A percentile compares a stretch with the other conserved stretches of the same genome.
Conservation (phyloP, 1,140 invertebrate species). For the Tetramorium simillimum region DNA sequence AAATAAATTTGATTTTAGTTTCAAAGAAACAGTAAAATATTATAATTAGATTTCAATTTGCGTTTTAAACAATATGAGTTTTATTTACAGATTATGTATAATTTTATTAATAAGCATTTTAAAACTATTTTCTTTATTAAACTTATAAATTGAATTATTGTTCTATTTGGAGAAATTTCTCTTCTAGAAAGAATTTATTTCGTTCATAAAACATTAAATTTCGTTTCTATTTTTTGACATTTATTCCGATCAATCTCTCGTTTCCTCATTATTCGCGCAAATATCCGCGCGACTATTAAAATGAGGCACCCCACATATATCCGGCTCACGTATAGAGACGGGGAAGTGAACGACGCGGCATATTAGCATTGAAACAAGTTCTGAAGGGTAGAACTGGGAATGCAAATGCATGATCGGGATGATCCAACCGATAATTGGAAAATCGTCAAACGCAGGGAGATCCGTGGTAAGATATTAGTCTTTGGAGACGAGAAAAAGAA, state of each 20-base stretch:
- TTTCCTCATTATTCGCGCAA: slow-evolving; percentile 10
- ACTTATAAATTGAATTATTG: neutral
- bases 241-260: slow-evolving; percentile 15
- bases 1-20: neutral
- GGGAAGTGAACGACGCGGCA: slow-evolving; percentile 38
- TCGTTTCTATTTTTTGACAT: neutral
- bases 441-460: slow-evolving; percentile 65
- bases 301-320: neutral
- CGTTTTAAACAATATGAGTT: neutral
- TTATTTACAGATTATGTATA: neutral
- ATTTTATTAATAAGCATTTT: slow-evolving; percentile 3
- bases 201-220: neutral
- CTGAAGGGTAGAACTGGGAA: slow-evolving; percentile 61
- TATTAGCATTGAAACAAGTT: slow-evolving; percentile 77
- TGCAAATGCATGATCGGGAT: slow-evolving; percentile 70
- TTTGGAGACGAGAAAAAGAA: neutral
- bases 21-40: neutral
- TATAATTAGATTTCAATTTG: neutral
- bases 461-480: slow-evolving; percentile 63
- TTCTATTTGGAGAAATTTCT: neutral
- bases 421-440: slow-evolving; percentile 76
- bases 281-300: slow-evolving; percentile 10
- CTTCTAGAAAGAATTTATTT: neutral
- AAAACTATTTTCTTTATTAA: neutral
- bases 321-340: slow-evolving; percentile 38